Evolutionary conservation across 2,113 vertebrate species (phyloP).

Genomic region (Tupaia tana): DNA sequence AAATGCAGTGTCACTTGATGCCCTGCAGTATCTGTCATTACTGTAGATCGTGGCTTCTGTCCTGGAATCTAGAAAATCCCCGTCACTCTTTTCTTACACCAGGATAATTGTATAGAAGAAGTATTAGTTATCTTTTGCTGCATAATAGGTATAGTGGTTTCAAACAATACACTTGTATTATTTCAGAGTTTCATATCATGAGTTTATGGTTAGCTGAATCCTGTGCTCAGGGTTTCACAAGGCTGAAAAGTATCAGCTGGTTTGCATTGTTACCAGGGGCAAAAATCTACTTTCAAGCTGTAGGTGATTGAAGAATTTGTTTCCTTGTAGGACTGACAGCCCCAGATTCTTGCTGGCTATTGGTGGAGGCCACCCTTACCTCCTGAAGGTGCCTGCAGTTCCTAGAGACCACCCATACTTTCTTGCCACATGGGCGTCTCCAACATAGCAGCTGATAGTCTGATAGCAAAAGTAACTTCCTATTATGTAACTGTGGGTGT

Average conservation of each 20-base stretch:
- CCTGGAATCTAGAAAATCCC: slow-evolving; percentile 10
- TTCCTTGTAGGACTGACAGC: not conserved
- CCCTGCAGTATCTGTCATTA: not conserved
- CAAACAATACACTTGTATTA: not conserved
- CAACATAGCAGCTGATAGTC: not conserved
- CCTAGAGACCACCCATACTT: not conserved
- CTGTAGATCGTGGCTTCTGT: not conserved
- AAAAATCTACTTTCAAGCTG: not conserved
- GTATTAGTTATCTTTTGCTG: not conserved
- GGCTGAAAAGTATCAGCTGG: not conserved
- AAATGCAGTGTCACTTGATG: not conserved
- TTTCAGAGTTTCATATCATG: not conserved
- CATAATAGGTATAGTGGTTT: not conserved
- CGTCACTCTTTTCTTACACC: not conserved
- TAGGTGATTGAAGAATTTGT: not conserved
- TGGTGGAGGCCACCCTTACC: not conserved
- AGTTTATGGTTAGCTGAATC: not conserved
- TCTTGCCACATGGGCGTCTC: not conserved
- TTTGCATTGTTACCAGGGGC: not conserved
- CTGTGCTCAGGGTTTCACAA: not conserved
- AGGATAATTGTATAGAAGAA: not conserved
- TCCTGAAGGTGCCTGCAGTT: not conserved
- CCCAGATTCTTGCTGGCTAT: not conserved
- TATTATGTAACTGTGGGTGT: not conserved
- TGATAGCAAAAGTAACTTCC: not conserved